Conservation (phyloP, 2,113 vertebrate species). For the Semnopithecus entellus region DNA sequence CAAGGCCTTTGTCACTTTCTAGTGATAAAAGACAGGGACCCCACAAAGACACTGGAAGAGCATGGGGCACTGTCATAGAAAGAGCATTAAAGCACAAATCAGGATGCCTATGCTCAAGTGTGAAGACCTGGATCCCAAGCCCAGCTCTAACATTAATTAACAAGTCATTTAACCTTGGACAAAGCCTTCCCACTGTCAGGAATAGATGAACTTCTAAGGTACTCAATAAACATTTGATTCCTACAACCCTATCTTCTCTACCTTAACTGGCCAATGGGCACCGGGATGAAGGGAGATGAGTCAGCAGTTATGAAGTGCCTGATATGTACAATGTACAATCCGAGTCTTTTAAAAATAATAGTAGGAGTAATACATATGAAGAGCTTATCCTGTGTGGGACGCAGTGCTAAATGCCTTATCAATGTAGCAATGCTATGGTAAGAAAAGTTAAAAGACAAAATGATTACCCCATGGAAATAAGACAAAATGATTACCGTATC, state of each 20-base stretch:
- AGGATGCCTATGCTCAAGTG: neutral
- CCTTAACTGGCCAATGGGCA: no score
- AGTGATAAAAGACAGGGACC: neutral
- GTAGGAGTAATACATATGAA: neutral
- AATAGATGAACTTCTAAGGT: neutral
- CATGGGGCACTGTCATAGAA: neutral
- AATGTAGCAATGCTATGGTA: neutral
- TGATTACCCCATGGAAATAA: neutral
- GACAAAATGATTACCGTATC: neutral
- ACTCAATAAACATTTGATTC: neutral
- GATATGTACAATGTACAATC: neutral
- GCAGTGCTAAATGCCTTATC: neutral
- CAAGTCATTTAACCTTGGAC: neutral
- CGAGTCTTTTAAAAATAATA: constrained; percentile 7
- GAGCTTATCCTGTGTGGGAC: neutral
- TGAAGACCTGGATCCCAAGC: neutral
- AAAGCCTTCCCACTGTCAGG: neutral
- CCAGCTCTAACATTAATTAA: neutral
- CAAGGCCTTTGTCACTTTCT: neutral
- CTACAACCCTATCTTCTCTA: neutral
- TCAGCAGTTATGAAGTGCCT: neutral
- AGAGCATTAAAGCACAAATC: neutral
- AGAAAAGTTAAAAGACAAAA: neutral
- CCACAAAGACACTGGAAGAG: neutral
- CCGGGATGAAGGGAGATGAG: neutral